Evolutionary conservation across 2,113 vertebrate species (phyloP).

Genomic region (Sorex fumeus): DNA sequence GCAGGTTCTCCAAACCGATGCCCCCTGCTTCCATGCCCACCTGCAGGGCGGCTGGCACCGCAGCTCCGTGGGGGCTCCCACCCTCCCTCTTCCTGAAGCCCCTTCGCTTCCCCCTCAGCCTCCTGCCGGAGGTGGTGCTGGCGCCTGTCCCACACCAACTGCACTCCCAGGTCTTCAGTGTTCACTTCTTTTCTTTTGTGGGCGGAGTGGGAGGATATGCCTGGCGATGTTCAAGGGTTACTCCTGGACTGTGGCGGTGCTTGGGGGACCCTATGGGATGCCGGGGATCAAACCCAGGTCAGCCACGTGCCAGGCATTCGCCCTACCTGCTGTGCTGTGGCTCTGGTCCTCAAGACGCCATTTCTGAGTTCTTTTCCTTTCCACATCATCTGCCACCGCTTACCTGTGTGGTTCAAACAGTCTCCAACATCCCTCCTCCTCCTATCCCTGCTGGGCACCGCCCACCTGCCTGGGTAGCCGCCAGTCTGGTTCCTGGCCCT

Average conservation of each 20-base stretch:
- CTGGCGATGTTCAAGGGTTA: too few species aligned
- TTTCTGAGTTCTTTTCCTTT: background rate
- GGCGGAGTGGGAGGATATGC: too few species aligned
- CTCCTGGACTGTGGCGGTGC: too few species aligned
- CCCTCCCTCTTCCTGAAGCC: background rate
- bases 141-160: background rate
- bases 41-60: background rate
- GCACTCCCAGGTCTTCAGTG: background rate
- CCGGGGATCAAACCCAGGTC: too few species aligned
- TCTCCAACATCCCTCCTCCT: background rate
- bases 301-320: too few species aligned
- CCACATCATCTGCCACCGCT: background rate
- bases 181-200: too few species aligned
- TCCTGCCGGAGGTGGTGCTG: background rate
- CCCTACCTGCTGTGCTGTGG: too few species aligned
- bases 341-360: background rate
- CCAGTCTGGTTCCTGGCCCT: background rate
- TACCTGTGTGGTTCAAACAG: background rate
- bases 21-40: background rate
- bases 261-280: too few species aligned
- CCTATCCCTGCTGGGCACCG: too few species aligned
- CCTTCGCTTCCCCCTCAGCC: background rate
- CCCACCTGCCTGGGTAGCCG: too few species aligned
- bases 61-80: rapidly evolving
- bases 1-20: background rate